Conservation (phyloP, 2,113 vertebrate species). For the Aplodontia rufa region DNA sequence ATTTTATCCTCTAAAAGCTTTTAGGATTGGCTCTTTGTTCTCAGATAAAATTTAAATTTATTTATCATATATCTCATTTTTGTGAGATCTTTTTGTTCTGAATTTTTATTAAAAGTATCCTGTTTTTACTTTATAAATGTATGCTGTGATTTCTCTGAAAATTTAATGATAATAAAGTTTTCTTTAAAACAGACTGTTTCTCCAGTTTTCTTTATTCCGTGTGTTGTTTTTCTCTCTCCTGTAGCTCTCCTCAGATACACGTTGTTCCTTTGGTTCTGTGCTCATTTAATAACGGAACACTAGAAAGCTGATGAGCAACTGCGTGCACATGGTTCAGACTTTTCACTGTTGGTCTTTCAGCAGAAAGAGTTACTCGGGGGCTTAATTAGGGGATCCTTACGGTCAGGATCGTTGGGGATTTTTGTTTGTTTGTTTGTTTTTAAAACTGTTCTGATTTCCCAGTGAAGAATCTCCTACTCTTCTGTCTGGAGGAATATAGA, state of each 20-base stretch:
- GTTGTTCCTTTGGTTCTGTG: neutral
- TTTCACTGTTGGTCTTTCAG: neutral
- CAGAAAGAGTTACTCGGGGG: neutral
- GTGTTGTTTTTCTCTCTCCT: neutral
- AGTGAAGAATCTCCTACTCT: neutral
- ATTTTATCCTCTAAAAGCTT: neutral
- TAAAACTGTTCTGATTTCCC: neutral
- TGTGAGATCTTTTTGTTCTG: neutral
- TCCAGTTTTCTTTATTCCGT: neutral
- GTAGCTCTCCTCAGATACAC: neutral
- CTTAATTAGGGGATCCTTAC: neutral
- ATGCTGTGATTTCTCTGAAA: neutral
- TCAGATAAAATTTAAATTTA: neutral
- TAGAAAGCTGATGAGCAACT: neutral
- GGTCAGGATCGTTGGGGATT: neutral
- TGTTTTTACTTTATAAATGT: neutral
- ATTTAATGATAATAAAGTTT: neutral
- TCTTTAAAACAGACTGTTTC: neutral
- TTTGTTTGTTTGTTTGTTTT: neutral
- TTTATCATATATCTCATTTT: neutral
- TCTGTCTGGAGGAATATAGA: neutral
- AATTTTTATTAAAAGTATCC: conserved; percentile 4
- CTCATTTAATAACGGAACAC: neutral
- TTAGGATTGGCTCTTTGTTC: conserved; percentile 22
- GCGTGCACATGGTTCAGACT: neutral